phyloP scores from a whole-genome alignment of 2,797 vertebrate genomes.

The Ambastaia sidthimunki region DNA sequence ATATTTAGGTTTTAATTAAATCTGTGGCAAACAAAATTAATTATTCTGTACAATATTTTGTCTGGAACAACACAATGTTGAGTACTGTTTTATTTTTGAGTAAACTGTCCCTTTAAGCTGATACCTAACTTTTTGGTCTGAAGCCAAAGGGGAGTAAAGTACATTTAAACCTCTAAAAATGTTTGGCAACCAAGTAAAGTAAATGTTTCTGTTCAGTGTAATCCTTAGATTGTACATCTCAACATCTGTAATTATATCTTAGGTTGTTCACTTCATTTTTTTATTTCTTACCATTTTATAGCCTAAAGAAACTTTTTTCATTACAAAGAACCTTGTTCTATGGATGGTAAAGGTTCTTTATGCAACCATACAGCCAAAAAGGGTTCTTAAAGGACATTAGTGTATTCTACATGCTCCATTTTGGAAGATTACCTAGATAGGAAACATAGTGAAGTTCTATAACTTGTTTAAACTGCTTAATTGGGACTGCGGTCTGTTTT shows the following conservation, averaged over 20 bases:
- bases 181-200: too few species aligned
- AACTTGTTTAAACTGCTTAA: not conserved
- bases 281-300: too few species aligned
- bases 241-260: not conserved
- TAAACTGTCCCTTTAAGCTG: not conserved
- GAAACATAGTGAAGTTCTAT: not conserved
- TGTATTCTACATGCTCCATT: not conserved
- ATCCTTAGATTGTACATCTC: not conserved
- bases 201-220: not conserved
- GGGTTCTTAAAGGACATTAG: too few species aligned
- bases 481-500: constrained; percentile 44
- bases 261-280: not conserved
- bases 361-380: too few species aligned
- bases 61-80: too few species aligned
- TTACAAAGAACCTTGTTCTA: too few species aligned
- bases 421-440: not conserved
- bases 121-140: not conserved
- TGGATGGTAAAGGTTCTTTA: too few species aligned
- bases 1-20: too few species aligned
- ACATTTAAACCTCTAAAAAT: not conserved
- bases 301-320: too few species aligned
- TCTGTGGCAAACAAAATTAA: too few species aligned
- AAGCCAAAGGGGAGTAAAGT: not conserved
- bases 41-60: too few species aligned
- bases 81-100: too few species aligned